Percentiles rank a stretch among this genome's conserved stretches.
These are phyloP conservation scores for Boleophthalmus pectinirostris DNA, from an alignment of 2,113 vertebrate genomes.

Conservation along the genomic window DNA sequence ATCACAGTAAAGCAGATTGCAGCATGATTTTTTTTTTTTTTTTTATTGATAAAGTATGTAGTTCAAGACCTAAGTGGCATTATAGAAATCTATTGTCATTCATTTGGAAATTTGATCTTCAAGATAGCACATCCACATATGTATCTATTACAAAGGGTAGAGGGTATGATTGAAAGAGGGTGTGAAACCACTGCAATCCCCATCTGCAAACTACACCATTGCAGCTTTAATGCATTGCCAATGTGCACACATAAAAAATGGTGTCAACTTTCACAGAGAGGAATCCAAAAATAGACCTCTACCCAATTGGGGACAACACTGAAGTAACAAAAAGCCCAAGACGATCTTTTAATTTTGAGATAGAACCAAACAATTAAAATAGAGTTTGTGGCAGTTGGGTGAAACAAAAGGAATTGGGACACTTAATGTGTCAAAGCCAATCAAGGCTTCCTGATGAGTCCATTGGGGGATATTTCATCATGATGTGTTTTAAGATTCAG, in stretches of 20 bases:
- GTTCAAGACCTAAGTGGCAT: slow-evolving; percentile 24
- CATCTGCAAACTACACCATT: slow-evolving; percentile 32
- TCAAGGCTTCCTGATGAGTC: slow-evolving; percentile 23
- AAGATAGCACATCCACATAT: slow-evolving; percentile 33
- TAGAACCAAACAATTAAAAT: slow-evolving; percentile 70
- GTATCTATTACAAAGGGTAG: slow-evolving; percentile 24
- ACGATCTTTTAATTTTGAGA: slow-evolving; percentile 74
- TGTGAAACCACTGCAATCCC: slow-evolving; percentile 19
- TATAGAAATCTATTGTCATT: slow-evolving; percentile 43
- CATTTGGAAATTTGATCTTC: slow-evolving; percentile 44
- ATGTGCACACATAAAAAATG: slow-evolving; percentile 62
- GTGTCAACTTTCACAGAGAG: slow-evolving; percentile 74
- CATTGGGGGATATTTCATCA: slow-evolving; percentile 21
- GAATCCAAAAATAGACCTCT: slow-evolving; percentile 73
- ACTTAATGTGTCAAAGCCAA: slow-evolving; percentile 44
- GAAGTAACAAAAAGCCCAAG: slow-evolving; percentile 60
- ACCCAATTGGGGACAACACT: slow-evolving; percentile 72
- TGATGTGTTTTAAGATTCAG: slow-evolving; percentile 28
- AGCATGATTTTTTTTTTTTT: slow-evolving; percentile 34
- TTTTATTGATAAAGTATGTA: slow-evolving; percentile 41
- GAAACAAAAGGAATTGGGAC: slow-evolving; percentile 64
- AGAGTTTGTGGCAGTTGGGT: slow-evolving; percentile 48
- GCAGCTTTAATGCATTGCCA: slow-evolving; percentile 39
- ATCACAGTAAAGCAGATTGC: slow-evolving; percentile 23
- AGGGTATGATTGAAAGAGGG: slow-evolving; percentile 3